phyloP scores from a whole-genome alignment of 2,113 vertebrate genomes.

The Dicrurus megarhynchus region DNA sequence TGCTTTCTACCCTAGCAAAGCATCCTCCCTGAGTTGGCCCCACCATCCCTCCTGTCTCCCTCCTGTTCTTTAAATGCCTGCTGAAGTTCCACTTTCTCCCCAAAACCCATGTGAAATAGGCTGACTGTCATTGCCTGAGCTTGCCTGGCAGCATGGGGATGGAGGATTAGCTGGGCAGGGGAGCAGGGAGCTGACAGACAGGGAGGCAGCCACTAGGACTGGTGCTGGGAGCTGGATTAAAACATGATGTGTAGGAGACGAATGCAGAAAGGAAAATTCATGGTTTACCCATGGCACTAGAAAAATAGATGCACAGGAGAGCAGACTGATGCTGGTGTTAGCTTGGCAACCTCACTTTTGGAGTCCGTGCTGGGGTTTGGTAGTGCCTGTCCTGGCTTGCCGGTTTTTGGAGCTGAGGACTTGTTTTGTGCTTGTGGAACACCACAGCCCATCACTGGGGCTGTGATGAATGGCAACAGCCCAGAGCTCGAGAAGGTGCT shows the following conservation, averaged over 20 bases:
- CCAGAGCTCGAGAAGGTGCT: background rate
- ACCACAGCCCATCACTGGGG: rapidly evolving
- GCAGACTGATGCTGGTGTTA: background rate
- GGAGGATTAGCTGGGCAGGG: background rate
- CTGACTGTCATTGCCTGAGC: background rate
- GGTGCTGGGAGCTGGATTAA: background rate
- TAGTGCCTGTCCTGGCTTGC: background rate
- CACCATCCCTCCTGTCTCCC: background rate
- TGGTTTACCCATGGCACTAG: background rate
- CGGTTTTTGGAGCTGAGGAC: background rate
- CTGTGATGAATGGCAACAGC: background rate
- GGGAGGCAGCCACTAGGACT: background rate
- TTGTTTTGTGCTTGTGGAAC: background rate
- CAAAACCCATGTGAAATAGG: background rate
- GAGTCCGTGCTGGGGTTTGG: background rate
- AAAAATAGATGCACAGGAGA: background rate
- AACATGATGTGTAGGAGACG: background rate
- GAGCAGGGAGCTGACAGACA: background rate
- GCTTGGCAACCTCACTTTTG: background rate
- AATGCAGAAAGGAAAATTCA: background rate
- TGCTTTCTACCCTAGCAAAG: background rate
- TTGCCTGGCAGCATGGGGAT: background rate
- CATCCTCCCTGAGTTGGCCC: background rate
- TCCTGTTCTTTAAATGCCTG: background rate
- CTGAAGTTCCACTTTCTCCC: background rate